phyloP scores from a whole-genome alignment of 1,140 invertebrate species.

The Ylistrum balloti region DNA sequence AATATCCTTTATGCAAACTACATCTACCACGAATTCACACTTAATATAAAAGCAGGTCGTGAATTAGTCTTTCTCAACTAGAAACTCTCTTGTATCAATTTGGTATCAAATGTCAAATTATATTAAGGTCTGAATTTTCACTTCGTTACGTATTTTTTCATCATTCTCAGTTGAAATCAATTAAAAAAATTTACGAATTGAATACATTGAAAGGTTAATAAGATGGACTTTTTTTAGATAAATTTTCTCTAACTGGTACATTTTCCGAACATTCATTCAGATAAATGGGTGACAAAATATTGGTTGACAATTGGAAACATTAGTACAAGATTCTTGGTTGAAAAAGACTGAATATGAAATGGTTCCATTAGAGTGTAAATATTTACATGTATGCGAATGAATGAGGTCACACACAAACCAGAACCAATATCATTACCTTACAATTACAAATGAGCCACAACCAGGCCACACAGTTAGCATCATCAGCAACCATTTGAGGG shows the following conservation, averaged over 20 bases:
- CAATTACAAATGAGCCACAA: background rate
- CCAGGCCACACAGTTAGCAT: background rate
- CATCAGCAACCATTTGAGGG: background rate
- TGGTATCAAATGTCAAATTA: background rate
- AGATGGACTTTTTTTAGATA: background rate
- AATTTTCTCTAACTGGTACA: background rate
- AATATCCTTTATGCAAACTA: conserved; percentile 33
- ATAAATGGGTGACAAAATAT: background rate
- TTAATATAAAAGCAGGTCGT: conserved; percentile 30
- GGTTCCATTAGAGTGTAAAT: background rate
- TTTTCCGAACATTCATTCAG: background rate
- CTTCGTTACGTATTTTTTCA: background rate
- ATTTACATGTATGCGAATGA: conserved; percentile 35
- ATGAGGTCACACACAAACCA: conserved; percentile 38
- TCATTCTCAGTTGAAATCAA: too few relatives aligned
- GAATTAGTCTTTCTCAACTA: conserved; percentile 29
- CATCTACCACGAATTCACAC: conserved; percentile 33
- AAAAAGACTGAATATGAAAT: conserved; percentile 10
- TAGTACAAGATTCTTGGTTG: conserved; percentile 26
- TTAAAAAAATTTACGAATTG: too few relatives aligned
- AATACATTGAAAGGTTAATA: background rate
- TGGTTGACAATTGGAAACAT: background rate
- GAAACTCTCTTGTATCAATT: conserved; percentile 7
- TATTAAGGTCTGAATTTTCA: background rate
- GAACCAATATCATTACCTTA: background rate